Base-by-base conservation (phyloP, 2,113 vertebrate species). In the Macroglossus sobrinus region DNA sequence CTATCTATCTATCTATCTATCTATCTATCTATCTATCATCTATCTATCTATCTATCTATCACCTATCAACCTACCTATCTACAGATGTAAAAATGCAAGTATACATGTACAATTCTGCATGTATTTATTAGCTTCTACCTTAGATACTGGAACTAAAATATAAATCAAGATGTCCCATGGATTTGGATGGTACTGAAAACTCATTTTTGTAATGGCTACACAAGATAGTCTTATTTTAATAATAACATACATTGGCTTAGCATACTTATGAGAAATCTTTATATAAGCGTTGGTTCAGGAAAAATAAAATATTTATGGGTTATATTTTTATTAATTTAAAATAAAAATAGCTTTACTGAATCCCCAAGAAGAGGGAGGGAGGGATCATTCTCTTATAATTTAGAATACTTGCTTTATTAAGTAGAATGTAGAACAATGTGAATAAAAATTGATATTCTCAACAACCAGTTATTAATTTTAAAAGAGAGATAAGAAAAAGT, bases 321-420 rank as follows among this genome's bases (percentile, higher is more conserved):
- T 28, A 82, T 0, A 43, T 72, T 89, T 78, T 81, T 89, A 93
- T 66, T 94, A 81, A 85, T 76, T 91, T 89, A 93, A 91, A n/a
- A 89, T 93, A 91, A 87, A 95, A 95, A n/a, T 75, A 59, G 0
- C 11, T 89, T 92, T 53, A 57, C 13, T 87, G n/a, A 75, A 43
- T 24, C 4, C 13, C 10, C n/a, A 9, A 28, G 19, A 40, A 18
- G 9, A 8, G 16, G 19, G 4, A 22, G 28, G 13, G 30, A 50
- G 21, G 28, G 21, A 43, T 69, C 30, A 47, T 82, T 69, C 30
- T 86, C 30, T 12, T 26, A 26, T 61, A 94, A 75, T 68, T 75
- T 30, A 24, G 59, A 69, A 84, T 84, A 75, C 0, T 40, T 93
- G 18, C 2, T 82, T 91, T 81, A 68, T 82, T 94, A 66, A 57